Base-by-base conservation (phyloP, 1,140 invertebrate genomes). In the Bradynema listronoti region DNA sequence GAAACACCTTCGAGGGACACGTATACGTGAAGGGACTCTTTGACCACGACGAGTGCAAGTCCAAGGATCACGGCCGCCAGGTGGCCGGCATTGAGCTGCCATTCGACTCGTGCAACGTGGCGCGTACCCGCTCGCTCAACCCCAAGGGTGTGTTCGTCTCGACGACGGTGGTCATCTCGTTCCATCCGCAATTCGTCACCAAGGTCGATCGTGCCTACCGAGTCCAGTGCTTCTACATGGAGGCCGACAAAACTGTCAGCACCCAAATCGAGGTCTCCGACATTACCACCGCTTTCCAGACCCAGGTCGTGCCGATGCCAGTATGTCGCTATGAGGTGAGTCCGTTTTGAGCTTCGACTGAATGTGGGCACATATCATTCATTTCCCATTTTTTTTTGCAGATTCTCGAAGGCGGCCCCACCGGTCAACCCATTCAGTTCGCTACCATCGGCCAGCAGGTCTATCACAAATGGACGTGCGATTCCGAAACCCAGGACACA, bases 211-310 rank as follows among this genome's bases (percentile, higher is more conserved):
- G 77, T 19, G 73, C 76, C 59, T 77, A 77, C 66, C 64, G 68
- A 24, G 69, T 77, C 36, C 76, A 77, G 56, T 77, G 74, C 68
- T 78, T 77, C 74, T 77, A 77, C 76, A 77, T 77, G 74, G 74
- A 77, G 50, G 72, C 74, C 41, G 76, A 77, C 68, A 78, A 78
- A 56, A 78, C 74, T 43, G 74, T 77, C 56, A 73, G 56, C 42
- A 57, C 70, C 1, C 71, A 77, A 49, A 52, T 77, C 45, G 74
- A 77, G 47, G 74, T 77, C 33, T 77, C 73, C 42, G 77, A 78
- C 43, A 65, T 77, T 25, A 78, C 74, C 62, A 77, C 74, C 33
- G 63, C 61, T 24, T 75, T 77, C 74, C 74, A 77, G 54, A 77
- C 76, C 22, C 73, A 78, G 45, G 69, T 77, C 41, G 76, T 77